phyloP scores from a whole-genome alignment of 2,797 vertebrate genomes.

The Poliocrania exsul region DNA sequence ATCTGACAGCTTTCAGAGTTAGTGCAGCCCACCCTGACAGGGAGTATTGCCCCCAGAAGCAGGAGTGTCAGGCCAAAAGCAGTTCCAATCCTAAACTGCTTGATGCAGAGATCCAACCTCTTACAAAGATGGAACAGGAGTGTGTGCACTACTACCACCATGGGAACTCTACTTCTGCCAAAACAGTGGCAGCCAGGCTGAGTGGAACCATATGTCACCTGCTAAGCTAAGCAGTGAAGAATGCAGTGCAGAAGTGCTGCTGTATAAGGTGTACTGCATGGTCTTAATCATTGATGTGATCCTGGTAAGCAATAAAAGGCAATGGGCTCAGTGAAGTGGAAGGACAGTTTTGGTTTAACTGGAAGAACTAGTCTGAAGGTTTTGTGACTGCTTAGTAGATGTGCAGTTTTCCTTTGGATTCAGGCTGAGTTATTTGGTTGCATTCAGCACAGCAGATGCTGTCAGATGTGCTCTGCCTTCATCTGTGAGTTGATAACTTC shows the following conservation, averaged over 20 bases:
- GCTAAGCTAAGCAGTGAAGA: neutral
- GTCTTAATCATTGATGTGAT: neutral
- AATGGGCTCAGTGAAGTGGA: neutral
- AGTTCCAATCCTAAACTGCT: neutral
- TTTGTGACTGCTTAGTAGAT: neutral
- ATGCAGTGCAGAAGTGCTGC: neutral
- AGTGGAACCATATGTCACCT: rapidly evolving
- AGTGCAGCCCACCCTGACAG: neutral
- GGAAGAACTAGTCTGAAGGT: neutral
- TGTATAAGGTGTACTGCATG: neutral
- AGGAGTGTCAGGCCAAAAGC: neutral
- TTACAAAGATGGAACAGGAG: neutral
- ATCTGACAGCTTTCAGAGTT: neutral
- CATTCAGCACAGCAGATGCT: neutral
- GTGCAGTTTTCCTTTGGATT: neutral
- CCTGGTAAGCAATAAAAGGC: neutral
- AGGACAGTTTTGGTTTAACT: neutral
- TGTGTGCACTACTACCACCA: neutral
- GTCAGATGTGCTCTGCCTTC: neutral
- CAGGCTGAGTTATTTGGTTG: neutral
- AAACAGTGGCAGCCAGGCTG: neutral
- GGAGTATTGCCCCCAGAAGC: neutral
- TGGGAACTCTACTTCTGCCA: neutral
- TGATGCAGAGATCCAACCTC: neutral
- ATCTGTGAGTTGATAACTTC: neutral